Evolutionary conservation across 2,113 vertebrate genomes (phyloP).

Genomic region (Ptyas mucosa): DNA sequence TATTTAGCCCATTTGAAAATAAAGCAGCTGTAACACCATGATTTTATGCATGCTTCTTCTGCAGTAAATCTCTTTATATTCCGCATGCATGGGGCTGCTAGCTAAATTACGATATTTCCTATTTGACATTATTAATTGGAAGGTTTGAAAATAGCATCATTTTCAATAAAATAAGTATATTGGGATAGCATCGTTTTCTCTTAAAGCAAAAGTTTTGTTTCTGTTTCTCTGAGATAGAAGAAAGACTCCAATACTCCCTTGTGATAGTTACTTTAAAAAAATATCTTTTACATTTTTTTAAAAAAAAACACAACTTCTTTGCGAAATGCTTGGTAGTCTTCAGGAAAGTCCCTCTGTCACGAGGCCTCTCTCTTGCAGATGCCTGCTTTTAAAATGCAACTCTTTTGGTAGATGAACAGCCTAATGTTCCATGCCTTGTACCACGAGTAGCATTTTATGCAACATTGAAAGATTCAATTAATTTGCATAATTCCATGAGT

Average conservation of each 20-base stretch:
- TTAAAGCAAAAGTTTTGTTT: constrained; percentile 39
- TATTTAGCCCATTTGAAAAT: background rate
- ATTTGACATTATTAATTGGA: constrained; percentile 57
- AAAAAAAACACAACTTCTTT: constrained; percentile 49
- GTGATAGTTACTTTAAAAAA: background rate
- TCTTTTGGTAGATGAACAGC: constrained; percentile 95
- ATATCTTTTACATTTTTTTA: background rate
- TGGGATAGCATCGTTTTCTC: constrained; percentile 47
- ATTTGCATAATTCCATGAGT: constrained; percentile 99
- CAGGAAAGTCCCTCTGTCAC: constrained; percentile 80
- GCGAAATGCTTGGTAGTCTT: constrained; percentile 68
- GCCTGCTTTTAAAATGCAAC: constrained; percentile 77
- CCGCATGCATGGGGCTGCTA: background rate
- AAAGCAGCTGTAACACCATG: background rate
- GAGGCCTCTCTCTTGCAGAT: constrained; percentile 84
- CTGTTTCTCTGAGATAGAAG: constrained; percentile 48
- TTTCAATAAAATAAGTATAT: constrained; percentile 61
- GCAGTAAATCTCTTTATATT: background rate
- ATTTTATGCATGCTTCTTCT: background rate
- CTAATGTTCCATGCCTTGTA: constrained; percentile 99
- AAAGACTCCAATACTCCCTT: constrained; percentile 24
- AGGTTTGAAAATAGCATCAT: constrained; percentile 60
- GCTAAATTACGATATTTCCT: constrained; percentile 58
- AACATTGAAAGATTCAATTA: constrained; percentile 99
- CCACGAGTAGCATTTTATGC: constrained; percentile 98